Conservation (phyloP, 1,140 invertebrate genomes). For the Lordiphosa clarofinis region DNA sequence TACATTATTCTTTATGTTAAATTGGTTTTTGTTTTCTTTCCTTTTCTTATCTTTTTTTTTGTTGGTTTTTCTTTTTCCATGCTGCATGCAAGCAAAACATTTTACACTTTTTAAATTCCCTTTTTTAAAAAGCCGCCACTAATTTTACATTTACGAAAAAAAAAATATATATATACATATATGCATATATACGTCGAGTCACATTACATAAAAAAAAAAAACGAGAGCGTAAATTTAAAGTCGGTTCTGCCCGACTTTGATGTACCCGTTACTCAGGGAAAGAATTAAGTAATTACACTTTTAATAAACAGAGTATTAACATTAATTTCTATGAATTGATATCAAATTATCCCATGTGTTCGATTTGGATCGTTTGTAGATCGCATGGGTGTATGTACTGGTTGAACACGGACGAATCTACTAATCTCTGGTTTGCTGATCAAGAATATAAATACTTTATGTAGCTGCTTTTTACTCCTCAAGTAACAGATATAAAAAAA, state of each 20-base stretch:
- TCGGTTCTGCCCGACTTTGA: too few species aligned
- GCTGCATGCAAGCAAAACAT: conserved; percentile 48
- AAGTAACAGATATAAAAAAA: conserved; percentile 2
- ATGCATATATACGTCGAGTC: conserved; percentile 50
- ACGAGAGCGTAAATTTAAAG: too few species aligned
- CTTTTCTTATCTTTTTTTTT: conserved; percentile 7
- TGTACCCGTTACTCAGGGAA: too few species aligned
- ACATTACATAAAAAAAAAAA: conserved; percentile 52
- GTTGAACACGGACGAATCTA: too few species aligned
- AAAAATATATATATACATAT: conserved; percentile 35
- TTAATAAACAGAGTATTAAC: too few species aligned
- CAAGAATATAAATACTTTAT: too few species aligned
- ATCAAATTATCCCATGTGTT: too few species aligned
- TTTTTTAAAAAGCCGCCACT: conserved; percentile 61
- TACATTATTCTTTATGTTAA: conserved; percentile 58
- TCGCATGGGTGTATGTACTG: too few species aligned
- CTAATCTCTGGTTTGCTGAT: too few species aligned
- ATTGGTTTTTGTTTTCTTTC: conserved; percentile 31
- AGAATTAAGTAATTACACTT: background rate
- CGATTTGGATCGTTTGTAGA: too few species aligned
- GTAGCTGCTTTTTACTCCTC: too few species aligned
- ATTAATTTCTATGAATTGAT: too few species aligned
- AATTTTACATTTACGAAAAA: conserved; percentile 72
- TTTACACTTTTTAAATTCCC: conserved; percentile 31
- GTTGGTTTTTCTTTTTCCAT: conserved; percentile 18